Evolutionary conservation across 1,140 invertebrate species (phyloP).

Genomic region (Aphaenogaster ashmeadi): DNA sequence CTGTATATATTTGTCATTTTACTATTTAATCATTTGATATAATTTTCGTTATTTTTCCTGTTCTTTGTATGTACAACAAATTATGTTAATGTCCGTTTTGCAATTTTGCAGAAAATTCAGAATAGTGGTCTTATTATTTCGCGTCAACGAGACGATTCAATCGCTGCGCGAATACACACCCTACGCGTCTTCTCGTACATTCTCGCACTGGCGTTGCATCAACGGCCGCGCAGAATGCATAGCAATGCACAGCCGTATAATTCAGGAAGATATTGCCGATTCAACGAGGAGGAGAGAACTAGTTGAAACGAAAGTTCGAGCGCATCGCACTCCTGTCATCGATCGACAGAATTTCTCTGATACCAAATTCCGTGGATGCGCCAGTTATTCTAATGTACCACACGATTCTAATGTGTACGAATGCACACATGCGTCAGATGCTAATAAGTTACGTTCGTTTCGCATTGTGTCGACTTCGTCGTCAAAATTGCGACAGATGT

Average conservation of each 20-base stretch:
- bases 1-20: background rate
- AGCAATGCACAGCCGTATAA: conserved; percentile 49
- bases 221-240: conserved; percentile 32
- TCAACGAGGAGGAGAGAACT: conserved; percentile 62
- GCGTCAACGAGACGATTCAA: conserved; percentile 50
- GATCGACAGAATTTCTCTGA: conserved; percentile 79
- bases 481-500: conserved; percentile 15
- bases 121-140: conserved; percentile 18
- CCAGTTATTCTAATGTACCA: conserved; percentile 43
- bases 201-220: conserved; percentile 52
- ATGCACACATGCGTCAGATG: conserved; percentile 23
- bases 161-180: conserved; percentile 29
- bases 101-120: conserved; percentile 34
- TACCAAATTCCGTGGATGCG: conserved; percentile 76
- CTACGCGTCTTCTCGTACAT: conserved; percentile 37
- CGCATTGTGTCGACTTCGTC: background rate
- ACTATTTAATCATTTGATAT: background rate
- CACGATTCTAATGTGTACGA: conserved; percentile 43
- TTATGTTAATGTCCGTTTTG: background rate
- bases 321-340: conserved; percentile 62
- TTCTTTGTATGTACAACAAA: background rate
- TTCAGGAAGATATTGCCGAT: conserved; percentile 70
- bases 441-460: conserved; percentile 59
- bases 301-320: conserved; percentile 69
- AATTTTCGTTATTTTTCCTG: background rate